Conservation (phyloP, 2,888 invertebrate genomes). For the Agrochola macilenta region DNA sequence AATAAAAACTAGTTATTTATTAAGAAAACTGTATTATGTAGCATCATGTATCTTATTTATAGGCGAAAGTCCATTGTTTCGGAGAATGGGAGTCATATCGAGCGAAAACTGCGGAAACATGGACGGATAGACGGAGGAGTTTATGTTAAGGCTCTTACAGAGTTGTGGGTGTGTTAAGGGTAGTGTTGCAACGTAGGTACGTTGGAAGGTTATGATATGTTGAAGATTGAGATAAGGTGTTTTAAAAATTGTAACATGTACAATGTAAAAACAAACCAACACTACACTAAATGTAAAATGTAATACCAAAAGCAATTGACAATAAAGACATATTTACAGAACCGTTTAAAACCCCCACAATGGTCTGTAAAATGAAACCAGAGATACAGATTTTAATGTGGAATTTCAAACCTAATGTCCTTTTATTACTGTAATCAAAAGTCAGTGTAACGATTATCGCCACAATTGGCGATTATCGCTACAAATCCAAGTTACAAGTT, state of each 20-base stretch:
- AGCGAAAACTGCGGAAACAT: slow-evolving; percentile 55
- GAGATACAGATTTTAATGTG: slow-evolving; percentile 42
- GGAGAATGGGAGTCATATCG: slow-evolving; percentile 43
- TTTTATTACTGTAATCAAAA: slow-evolving; percentile 53
- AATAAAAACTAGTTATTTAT: slow-evolving; percentile 41
- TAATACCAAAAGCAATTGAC: neutral
- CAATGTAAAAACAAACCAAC: no score
- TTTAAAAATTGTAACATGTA: neutral
- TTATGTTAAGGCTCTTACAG: slow-evolving; percentile 32
- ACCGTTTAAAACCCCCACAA: slow-evolving; percentile 32
- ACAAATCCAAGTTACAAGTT: slow-evolving; percentile 26
- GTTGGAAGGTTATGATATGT: neutral
- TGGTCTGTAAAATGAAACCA: slow-evolving; percentile 48
- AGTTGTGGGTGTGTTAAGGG: slow-evolving; percentile 8
- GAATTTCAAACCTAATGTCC: slow-evolving; percentile 26
- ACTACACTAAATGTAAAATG: no score
- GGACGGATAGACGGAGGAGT: slow-evolving; percentile 25
- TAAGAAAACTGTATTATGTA: slow-evolving; percentile 51
- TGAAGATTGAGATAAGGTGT: no score
- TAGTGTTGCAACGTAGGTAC: neutral
- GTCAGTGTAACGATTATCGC: slow-evolving; percentile 44
- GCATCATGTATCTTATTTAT: slow-evolving; percentile 51
- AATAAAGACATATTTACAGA: no score
- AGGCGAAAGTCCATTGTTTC: slow-evolving; percentile 49
- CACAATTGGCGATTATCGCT: slow-evolving; percentile 42